These are phyloP conservation scores for Desmophyllum pertusum DNA, from an alignment of 92 coral and sea anemone genomes.

Conservation along the genomic window DNA sequence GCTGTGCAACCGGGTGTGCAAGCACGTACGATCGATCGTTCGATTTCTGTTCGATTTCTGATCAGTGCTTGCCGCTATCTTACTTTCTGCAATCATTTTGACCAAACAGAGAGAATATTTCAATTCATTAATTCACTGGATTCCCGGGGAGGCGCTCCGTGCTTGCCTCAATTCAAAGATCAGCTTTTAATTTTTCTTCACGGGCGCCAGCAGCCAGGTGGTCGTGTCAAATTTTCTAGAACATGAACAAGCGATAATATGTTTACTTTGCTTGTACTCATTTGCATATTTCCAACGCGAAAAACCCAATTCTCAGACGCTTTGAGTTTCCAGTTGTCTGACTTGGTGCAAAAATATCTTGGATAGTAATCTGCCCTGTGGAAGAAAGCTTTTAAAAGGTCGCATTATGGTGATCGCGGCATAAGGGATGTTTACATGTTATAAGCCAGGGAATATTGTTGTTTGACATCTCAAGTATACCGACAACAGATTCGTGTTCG, in stretches of 20 bases:
- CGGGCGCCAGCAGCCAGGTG: not conserved
- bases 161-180: not conserved
- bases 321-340: not conserved
- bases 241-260: not conserved
- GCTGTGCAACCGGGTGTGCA: not conserved
- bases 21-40: not conserved
- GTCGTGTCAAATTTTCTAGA: not conserved
- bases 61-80: not conserved
- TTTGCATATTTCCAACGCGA: not conserved
- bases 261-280: not conserved
- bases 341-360: not conserved
- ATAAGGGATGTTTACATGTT: not conserved
- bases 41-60: not conserved
- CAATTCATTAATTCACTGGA: not conserved
- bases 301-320: not conserved
- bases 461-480: not conserved
- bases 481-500: not conserved
- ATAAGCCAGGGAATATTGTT: not conserved
- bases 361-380: not conserved
- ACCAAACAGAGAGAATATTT: not conserved
- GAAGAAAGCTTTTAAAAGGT: not conserved
- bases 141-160: conserved; percentile 8
- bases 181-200: not conserved
- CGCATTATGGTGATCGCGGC: not conserved
- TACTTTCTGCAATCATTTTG: not conserved